Conservation (phyloP, 1,140 invertebrate species). For the Ceratina calcarata region DNA sequence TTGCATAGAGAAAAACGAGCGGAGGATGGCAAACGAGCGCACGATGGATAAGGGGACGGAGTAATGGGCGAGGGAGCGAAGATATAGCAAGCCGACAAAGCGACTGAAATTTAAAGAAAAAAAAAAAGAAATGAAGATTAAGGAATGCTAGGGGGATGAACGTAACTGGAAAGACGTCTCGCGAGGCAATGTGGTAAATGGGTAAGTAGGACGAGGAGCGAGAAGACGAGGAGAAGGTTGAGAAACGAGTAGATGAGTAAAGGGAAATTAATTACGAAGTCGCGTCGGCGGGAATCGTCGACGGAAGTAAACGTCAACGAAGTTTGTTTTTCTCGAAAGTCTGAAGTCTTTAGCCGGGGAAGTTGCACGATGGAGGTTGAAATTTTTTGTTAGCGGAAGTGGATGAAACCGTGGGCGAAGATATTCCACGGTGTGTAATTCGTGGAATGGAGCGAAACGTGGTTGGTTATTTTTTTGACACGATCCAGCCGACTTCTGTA, state of each 20-base stretch:
- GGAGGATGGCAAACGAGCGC: slow-evolving; percentile 8
- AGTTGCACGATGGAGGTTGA: neutral
- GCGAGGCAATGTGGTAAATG: neutral
- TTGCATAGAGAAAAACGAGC: neutral
- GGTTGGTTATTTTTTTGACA: neutral
- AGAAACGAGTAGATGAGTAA: slow-evolving; percentile 11
- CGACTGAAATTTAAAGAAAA: slow-evolving; percentile 8
- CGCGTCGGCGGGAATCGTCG: neutral
- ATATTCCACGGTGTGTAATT: neutral
- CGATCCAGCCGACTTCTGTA: too few species aligned
- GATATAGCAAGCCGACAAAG: slow-evolving; percentile 1
- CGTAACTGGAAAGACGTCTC: slow-evolving; percentile 1
- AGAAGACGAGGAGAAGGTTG: neutral
- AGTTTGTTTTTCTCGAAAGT: slow-evolving; percentile 10
- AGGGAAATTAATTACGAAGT: slow-evolving; percentile 37
- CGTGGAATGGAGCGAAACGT: neutral
- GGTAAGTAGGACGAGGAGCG: slow-evolving; percentile 8
- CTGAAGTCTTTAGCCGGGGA: neutral
- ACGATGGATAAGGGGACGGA: neutral
- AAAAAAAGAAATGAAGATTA: slow-evolving; percentile 14
- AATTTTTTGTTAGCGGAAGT: neutral
- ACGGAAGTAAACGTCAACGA: neutral
- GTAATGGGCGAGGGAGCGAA: neutral
- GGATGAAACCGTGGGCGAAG: neutral
- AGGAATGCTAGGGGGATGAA: neutral